Base-by-base conservation (phyloP, 2,888 invertebrate species). In the Acheta domesticus region DNA sequence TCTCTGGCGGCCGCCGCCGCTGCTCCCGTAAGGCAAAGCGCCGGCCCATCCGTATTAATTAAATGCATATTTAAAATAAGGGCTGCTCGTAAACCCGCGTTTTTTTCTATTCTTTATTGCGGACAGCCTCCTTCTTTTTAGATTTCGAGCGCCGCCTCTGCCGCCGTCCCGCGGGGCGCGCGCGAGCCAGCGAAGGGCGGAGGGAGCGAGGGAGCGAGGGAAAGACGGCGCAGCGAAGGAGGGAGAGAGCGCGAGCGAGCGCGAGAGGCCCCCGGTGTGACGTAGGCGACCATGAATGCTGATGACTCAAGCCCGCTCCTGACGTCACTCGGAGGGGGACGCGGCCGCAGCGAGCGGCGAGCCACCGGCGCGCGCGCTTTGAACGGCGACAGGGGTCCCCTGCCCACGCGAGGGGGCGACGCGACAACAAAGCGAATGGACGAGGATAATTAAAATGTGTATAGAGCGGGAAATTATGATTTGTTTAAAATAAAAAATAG, bases 261-360 rank as follows among this genome's bases (percentile, higher is more conserved):
- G 12, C 73, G 78, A 74, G 78, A 74, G n/a, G 74, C 48, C 48
- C 48, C 78, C 73, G 73, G 73, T 78, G 78, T 78, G 78, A 78
- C 78, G 78, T 78, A 78, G 78, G 74, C 78, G 78, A 78, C 78
- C 78, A 78, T 78, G 78, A 75, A 78, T 78, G 78, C 49, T 78
- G 78, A 78, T 78, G 78, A 78, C 78, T 78, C 78, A 78, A 74
- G 78, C 21, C 23, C 36, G 73, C 21, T 74, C 21, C 78, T 78
- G 74, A 78, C 78, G 78, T 78, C 78, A 78, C 49, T 49, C 74
- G 78, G 78, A 74, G 48, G 62, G 74, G 78, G 74, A 78, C 20
- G 73, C 48, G 49, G 62, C 14, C 62, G 62, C 62, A 62, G 62
- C 36, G n/a, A 16, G 14, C 62, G n/a, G 62, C 62, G 62, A 19